These are phyloP conservation scores for Malthinus flaveolus DNA, from an alignment of 2,888 invertebrate species.

Conservation along the genomic window DNA sequence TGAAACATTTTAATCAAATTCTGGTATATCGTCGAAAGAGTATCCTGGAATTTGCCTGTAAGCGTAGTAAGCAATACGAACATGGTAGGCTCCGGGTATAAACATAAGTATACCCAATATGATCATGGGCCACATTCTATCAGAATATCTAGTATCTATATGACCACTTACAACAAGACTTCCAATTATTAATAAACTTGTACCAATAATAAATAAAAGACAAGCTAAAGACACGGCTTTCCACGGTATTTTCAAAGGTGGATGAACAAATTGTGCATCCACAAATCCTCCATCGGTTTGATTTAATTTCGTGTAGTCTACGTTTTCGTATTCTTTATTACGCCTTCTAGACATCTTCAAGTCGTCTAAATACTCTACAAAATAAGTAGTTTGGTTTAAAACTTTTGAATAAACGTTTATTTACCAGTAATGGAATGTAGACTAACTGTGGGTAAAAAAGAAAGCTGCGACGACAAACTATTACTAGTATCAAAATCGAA, in stretches of 20 bases:
- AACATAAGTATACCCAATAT: constrained; percentile 88
- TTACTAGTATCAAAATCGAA: constrained; percentile 28
- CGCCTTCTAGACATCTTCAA: constrained; percentile 65
- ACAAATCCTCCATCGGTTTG: constrained; percentile 66
- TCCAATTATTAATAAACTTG: constrained; percentile 59
- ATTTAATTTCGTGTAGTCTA: constrained; percentile 63
- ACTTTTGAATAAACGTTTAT: constrained; percentile 3
- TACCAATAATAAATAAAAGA: constrained; percentile 77
- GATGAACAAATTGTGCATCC: constrained; percentile 69
- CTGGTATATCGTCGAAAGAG: constrained; percentile 87
- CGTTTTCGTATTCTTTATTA: constrained; percentile 61
- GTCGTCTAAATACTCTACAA: constrained; percentile 56
- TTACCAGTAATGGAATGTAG: constrained; percentile 48
- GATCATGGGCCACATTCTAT: constrained; percentile 87
- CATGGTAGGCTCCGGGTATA: constrained; percentile 89
- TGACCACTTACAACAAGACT: constrained; percentile 79
- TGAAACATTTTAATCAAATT: constrained; percentile 66
- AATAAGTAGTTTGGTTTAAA: constrained; percentile 16
- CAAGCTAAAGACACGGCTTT: constrained; percentile 79
- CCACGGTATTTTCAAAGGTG: constrained; percentile 78
- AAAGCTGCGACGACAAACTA: constrained; percentile 34
- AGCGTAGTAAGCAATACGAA: constrained; percentile 84
- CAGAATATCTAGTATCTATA: constrained; percentile 81
- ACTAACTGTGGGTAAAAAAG: constrained; percentile 43
- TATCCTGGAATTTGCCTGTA: constrained; percentile 82